Evolutionary conservation across 2,797 vertebrate genomes (phyloP).

Genomic region (Pseudocheirus occidentalis): DNA sequence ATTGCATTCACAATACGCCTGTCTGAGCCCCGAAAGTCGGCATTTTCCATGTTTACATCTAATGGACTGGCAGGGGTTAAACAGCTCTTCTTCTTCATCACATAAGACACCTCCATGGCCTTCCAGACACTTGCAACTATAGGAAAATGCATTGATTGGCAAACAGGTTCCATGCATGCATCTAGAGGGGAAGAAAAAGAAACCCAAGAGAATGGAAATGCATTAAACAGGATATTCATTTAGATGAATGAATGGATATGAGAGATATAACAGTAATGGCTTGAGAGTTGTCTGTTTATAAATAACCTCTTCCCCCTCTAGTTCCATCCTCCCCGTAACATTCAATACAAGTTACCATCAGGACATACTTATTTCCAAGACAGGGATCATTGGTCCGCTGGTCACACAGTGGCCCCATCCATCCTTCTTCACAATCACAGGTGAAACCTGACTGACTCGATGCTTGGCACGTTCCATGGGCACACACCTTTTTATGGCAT

Average conservation of each 20-base stretch:
- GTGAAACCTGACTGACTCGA: slow-evolving; percentile 92
- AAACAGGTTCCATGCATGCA: slow-evolving; percentile 95
- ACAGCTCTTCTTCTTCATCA: slow-evolving; percentile 91
- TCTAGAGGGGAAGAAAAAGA: slow-evolving; percentile 83
- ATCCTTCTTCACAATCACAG: slow-evolving; percentile 96
- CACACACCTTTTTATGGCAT: slow-evolving; percentile 92
- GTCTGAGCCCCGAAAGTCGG: slow-evolving; percentile 93
- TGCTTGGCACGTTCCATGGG: slow-evolving; percentile 93
- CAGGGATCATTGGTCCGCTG: slow-evolving; percentile 95
- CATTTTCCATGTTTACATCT: slow-evolving; percentile 97
- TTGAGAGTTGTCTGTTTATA: no score
- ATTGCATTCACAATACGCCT: slow-evolving; percentile 96
- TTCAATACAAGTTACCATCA: background rate
- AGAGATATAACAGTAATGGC: background rate
- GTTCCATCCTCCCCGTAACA: background rate
- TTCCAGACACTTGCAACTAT: slow-evolving; percentile 97
- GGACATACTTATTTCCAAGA: slow-evolving; percentile 96
- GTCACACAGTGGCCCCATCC: slow-evolving; percentile 93
- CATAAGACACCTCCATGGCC: slow-evolving; percentile 95
- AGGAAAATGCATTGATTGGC: slow-evolving; percentile 98
- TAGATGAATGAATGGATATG: rapidly evolving
- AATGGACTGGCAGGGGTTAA: slow-evolving; percentile 91
- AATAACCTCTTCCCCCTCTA: background rate
- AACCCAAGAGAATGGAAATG: slow-evolving; percentile 72
- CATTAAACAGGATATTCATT: slow-evolving; percentile 57